These are phyloP conservation scores for Nymphalis io DNA, from an alignment of 1,140 invertebrate species.

Conservation along the genomic window DNA sequence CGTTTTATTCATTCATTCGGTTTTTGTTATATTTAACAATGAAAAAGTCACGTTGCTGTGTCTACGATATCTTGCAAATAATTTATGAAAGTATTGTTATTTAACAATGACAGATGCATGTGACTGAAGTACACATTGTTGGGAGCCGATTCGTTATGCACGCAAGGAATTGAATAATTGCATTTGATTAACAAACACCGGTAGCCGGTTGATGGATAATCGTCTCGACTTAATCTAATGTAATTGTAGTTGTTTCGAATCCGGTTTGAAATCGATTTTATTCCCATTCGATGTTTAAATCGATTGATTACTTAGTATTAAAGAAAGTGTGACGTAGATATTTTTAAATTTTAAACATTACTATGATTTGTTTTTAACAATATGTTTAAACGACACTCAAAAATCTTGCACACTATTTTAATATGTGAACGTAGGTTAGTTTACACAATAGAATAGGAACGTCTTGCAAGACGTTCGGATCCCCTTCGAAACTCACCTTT, in stretches of 20 bases:
- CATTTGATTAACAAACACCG: slow-evolving; percentile 29
- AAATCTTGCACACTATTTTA: slow-evolving; percentile 1
- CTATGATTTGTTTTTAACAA: neutral
- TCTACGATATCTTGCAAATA: slow-evolving; percentile 38
- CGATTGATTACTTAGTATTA: neutral
- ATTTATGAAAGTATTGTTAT: slow-evolving; percentile 49
- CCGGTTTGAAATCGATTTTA: neutral
- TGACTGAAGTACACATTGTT: slow-evolving; percentile 33
- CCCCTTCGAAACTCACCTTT: slow-evolving; percentile 64
- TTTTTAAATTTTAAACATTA: neutral
- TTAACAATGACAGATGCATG: slow-evolving; percentile 39
- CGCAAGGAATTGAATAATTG: slow-evolving; percentile 35
- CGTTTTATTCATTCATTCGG: neutral
- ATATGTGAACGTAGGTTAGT: neutral
- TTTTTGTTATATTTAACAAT: slow-evolving; percentile 14
- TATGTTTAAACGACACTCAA: neutral
- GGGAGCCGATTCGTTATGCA: slow-evolving; percentile 34
- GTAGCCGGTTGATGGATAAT: slow-evolving; percentile 11
- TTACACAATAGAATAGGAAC: slow-evolving; percentile 38
- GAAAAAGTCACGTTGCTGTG: slow-evolving; percentile 28
- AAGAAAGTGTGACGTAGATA: neutral
- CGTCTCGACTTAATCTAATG: slow-evolving; percentile 4
- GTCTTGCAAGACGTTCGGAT: slow-evolving; percentile 58
- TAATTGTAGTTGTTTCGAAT: slow-evolving; percentile 8
- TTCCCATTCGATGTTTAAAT: neutral